Conservation (phyloP, 1,140 invertebrate genomes). For the Pristionchus pacificus region DNA sequence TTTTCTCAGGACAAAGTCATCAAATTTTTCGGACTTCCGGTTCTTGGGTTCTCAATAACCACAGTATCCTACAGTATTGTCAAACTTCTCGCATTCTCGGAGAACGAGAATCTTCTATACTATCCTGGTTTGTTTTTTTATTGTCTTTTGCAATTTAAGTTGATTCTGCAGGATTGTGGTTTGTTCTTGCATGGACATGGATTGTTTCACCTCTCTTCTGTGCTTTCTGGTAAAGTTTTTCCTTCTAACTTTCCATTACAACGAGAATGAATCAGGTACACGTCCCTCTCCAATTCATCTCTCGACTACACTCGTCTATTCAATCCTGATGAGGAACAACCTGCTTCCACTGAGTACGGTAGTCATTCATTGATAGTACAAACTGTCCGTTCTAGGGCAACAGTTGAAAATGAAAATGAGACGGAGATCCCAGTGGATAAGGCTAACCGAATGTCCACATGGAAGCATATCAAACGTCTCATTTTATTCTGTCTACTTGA, state of each 20-base stretch:
- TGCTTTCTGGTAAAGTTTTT: neutral
- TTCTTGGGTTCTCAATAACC: neutral
- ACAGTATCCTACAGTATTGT: slow-evolving; percentile 14
- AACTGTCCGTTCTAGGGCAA: too few relatives aligned
- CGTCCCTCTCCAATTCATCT: neutral
- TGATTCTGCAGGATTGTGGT: slow-evolving; percentile 14
- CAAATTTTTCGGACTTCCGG: neutral
- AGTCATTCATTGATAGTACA: neutral
- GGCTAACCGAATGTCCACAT: neutral
- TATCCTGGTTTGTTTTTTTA: slow-evolving; percentile 7
- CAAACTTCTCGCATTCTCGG: slow-evolving; percentile 34
- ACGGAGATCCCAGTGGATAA: neutral
- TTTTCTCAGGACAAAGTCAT: neutral
- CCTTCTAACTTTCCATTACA: neutral
- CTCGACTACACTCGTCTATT: slow-evolving; percentile 15
- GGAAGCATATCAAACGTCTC: slow-evolving; percentile 14
- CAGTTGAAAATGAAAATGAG: neutral
- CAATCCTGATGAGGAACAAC: slow-evolving; percentile 8
- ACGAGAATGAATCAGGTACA: neutral
- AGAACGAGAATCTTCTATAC: slow-evolving; percentile 9
- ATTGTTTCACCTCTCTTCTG: neutral
- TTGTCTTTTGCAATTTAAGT: neutral
- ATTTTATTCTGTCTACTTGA: slow-evolving; percentile 21
- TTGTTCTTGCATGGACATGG: slow-evolving; percentile 12
- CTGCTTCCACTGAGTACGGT: neutral